Base-by-base conservation (phyloP, 1,140 invertebrate genomes). In the Drosophila seguyi region DNA sequence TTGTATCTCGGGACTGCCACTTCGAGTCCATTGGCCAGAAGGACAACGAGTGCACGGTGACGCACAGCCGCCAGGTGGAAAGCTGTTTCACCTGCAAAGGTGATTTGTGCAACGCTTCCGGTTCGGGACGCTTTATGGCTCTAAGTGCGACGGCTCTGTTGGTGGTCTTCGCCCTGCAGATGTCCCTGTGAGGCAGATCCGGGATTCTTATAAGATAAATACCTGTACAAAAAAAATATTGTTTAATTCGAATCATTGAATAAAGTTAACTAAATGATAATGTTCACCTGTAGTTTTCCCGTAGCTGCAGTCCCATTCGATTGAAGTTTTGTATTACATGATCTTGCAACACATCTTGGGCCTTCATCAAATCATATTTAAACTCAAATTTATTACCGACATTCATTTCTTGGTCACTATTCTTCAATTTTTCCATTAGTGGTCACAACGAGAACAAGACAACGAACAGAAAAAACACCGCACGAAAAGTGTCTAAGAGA, bases 71-170 rank as follows among this genome's bases (percentile, higher is more conserved):
- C 5, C 74, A 92, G 42, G 85, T 92, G 50, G 81, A 92, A 7
- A 84, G 58, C 41, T 94, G 94, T 42, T 93, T 92, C 65, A 94
- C 93, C 27, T 94, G 94, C 68, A 94, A 94, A 48, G 93, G 93
- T 41, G 94, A 94, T 59, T 91, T 93, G 3, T 94, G 94, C 88
- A 94, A 94, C 58, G 93, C 93, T 7, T 93, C 93, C 6, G 86
- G 93, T 0, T 90, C 93, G 3, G 80, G 93, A 45, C 91, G 92
- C 29, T 93, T 93, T n/a, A 52, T 94, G 45, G 93, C 93, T 1
- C 39, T 94, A 8, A 76, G 94, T 29, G 59, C 93, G 11, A 93
- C 93, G 4, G 93, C 94, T 7, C 62, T 94, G 11, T 45, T 92
- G 29, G 81, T 75, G 2, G 39, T 92, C 22, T 74, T 91, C 10